Evolutionary conservation across 2,113 vertebrate genomes (phyloP).

Genomic region (Cyanoderma ruficeps): DNA sequence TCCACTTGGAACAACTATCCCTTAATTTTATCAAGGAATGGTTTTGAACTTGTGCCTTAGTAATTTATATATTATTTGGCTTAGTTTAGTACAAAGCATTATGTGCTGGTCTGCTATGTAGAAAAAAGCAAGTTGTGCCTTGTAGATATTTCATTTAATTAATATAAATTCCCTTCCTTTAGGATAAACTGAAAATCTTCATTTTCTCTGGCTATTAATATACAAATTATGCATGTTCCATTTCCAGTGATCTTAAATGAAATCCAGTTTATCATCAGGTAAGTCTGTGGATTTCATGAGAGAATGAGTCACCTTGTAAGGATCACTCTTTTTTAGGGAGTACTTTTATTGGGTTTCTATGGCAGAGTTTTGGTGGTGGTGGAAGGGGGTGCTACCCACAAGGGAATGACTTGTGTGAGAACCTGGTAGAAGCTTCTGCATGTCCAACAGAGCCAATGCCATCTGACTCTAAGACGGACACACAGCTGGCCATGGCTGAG

Average conservation of each 20-base stretch:
- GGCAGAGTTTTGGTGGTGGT: background rate
- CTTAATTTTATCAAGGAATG: background rate
- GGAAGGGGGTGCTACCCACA: background rate
- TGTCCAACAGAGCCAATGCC: background rate
- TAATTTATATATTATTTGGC: background rate
- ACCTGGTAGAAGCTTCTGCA: background rate
- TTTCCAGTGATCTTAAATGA: background rate
- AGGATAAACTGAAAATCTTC: background rate
- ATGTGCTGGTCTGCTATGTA: background rate
- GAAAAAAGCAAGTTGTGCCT: background rate
- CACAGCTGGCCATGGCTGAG: rapidly evolving
- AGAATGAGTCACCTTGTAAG: background rate
- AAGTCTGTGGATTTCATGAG: background rate
- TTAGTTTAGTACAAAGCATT: background rate
- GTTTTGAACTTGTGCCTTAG: background rate
- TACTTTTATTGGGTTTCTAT: background rate
- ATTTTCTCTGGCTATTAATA: background rate
- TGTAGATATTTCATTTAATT: background rate
- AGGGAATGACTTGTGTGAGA: background rate
- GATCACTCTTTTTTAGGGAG: background rate
- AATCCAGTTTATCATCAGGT: background rate
- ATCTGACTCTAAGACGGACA: rapidly evolving
- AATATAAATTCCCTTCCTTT: background rate
- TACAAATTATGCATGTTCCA: background rate
- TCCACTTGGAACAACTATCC: background rate